A percentile compares a stretch with the other conserved stretches of the same genome.
Evolutionary conservation across 2,888 invertebrate species (phyloP).

Genomic region (Sminthurinus aureus): DNA sequence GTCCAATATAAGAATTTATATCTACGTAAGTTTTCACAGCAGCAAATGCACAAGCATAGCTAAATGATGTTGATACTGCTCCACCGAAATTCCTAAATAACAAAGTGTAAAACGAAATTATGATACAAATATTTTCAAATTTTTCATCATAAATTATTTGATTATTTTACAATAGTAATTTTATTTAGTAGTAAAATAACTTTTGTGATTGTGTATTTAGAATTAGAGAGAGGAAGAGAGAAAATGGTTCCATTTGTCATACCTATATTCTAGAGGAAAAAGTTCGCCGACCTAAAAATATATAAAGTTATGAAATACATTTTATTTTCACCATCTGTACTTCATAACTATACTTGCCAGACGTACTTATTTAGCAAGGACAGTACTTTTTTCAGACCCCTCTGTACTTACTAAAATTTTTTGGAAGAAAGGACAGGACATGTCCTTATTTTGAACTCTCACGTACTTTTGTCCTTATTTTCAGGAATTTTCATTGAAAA

Average conservation of each 20-base stretch:
- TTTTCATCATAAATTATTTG: background rate
- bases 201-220: background rate
- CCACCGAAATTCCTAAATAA: slow-evolving; percentile 77
- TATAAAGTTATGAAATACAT: background rate
- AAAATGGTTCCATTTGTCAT: too few relatives aligned
- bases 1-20: slow-evolving; percentile 76
- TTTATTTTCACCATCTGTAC: too few relatives aligned
- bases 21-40: slow-evolving; percentile 87
- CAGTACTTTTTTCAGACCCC: too few relatives aligned
- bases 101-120: background rate
- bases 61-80: slow-evolving; percentile 86
- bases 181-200: background rate
- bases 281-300: slow-evolving; percentile 71
- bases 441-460: too few relatives aligned
- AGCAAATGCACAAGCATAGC: slow-evolving; percentile 85
- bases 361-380: too few relatives aligned
- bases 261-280: slow-evolving; percentile 74
- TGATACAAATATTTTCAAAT: background rate
- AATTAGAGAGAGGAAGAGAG: too few relatives aligned
- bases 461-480: too few relatives aligned
- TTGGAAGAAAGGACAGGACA: too few relatives aligned
- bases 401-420: too few relatives aligned
- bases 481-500: too few relatives aligned
- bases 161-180: background rate
- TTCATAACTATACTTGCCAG: too few relatives aligned